A percentile compares a stretch with the other conserved stretches of the same genome.
phyloP scores from a whole-genome alignment of 1,140 invertebrate genomes.

The Dufourea novaeangliae region DNA sequence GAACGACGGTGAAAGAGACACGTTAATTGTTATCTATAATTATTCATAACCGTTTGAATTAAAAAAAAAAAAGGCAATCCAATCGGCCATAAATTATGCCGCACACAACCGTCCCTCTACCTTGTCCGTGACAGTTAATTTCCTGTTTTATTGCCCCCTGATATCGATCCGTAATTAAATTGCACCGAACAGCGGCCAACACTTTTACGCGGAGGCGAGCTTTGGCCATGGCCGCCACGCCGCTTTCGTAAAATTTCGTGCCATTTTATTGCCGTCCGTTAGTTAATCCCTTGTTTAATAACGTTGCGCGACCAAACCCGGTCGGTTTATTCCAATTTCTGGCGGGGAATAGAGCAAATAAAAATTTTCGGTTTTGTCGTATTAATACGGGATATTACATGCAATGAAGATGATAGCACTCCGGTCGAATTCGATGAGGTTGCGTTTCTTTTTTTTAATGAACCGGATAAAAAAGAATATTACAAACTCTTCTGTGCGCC shows the following conservation, averaged over 20 bases:
- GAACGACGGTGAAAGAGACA: neutral
- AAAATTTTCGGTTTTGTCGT: constrained; percentile 14
- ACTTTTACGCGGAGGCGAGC: constrained; percentile 26
- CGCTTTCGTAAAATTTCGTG: constrained; percentile 23
- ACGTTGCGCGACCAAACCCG: neutral
- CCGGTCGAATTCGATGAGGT: no score
- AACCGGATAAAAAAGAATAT: neutral
- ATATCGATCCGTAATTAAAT: constrained; percentile 52
- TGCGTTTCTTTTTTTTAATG: no score
- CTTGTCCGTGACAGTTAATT: constrained; percentile 41
- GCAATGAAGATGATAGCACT: neutral
- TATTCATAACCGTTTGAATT: constrained; percentile 40
- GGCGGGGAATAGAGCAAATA: neutral
- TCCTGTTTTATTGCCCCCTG: constrained; percentile 51
- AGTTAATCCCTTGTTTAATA: constrained; percentile 47
- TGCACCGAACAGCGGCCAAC: constrained; percentile 23
- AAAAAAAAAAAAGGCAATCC: constrained; percentile 30
- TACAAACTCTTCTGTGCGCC: neutral
- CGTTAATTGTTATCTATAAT: constrained; percentile 38
- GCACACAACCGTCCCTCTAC: neutral
- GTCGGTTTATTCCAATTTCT: constrained; percentile 22
- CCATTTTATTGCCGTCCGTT: constrained; percentile 37
- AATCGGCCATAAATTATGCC: constrained; percentile 40
- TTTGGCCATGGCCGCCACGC: neutral
- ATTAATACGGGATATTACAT: neutral